Conservation (phyloP, 2,113 vertebrate genomes). For the Pimephales promelas region DNA sequence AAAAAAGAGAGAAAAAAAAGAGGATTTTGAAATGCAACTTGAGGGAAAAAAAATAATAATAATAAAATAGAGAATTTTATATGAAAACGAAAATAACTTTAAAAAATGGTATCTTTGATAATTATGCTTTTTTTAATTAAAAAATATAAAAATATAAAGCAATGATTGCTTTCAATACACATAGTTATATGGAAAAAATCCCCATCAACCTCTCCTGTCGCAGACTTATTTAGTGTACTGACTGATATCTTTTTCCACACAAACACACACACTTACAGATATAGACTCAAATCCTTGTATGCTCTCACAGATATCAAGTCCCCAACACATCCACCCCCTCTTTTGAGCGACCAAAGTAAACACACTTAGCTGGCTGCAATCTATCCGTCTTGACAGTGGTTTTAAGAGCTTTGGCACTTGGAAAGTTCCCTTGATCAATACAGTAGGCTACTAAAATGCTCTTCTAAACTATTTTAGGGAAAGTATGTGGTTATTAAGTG, state of each 20-base stretch:
- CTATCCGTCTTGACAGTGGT: constrained; percentile 18
- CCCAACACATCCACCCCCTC: not conserved
- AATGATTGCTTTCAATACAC: not conserved
- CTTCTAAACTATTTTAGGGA: constrained; percentile 6
- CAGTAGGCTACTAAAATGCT: constrained; percentile 2
- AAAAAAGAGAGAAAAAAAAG: not conserved
- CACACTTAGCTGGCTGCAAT: constrained; percentile 18
- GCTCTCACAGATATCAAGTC: constrained; percentile 26
- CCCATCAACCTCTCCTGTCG: not conserved
- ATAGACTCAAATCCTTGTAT: constrained; percentile 50
- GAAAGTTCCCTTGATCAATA: constrained; percentile 24
- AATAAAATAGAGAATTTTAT: too few species aligned
- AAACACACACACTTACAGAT: constrained; percentile 42
- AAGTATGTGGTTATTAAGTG: constrained; percentile 15
- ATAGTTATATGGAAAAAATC: not conserved
- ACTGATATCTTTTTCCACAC: not conserved
- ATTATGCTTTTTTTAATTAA: too few species aligned
- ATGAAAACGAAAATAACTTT: not conserved
- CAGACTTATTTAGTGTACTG: not conserved
- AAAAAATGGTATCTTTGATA: too few species aligned
- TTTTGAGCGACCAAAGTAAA: not conserved
- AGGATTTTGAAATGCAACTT: too few species aligned
- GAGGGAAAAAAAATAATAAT: too few species aligned
- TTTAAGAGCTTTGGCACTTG: constrained; percentile 8
- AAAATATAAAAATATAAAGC: too few species aligned